Evolutionary conservation across 2,797 vertebrate species (phyloP), one percentile per base, ranked within the genome.

Genomic region (Enoplosus armatus): DNA sequence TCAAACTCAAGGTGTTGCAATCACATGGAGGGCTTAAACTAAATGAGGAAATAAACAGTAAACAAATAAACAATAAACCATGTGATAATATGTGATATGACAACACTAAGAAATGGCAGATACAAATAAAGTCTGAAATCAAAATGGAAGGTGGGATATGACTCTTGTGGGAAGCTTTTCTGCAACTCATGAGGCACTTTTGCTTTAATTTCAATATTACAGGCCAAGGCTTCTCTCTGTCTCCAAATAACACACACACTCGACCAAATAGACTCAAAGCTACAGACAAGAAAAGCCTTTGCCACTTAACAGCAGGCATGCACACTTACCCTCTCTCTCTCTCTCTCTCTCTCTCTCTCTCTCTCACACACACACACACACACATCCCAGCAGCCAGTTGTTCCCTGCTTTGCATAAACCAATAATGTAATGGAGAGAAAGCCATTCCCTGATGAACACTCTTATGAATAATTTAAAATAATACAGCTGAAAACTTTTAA

Each of bases 361-460:
- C n/a, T n/a, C n/a, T n/a, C 67, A 74, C 55, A 43, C 75, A 64
- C 74, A 67, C 1, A 35, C 27, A 77, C 50, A 69, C 64, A 8
- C 51, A 69, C 31, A 66, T 61, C 64, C 71, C 74, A 89, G 75
- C 79, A 85, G 84, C 62, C 62, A 63, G 71, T 80, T 64, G 29
- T 75, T 79, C 70, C 80, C 89, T 87, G 79, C 60, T 94, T 93
- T 92, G 88, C 92, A 93, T 93, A 92, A 94, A 90, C 91, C 91
- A 93, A 93, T 92, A 92, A 89, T 82, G 84, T 90, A 91, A 92
- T 91, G 89, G 88, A 78, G 86, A 79, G 83, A 89, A 82, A 89
- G 80, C 75, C 87, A 90, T 86, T 87, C 90, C 87, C 89, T 58
- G 77, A 90, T 88, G 87, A 89, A 79, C 69, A 62, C 24, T 65